Evolutionary conservation across 2,797 vertebrate genomes (phyloP).

Genomic region (Gymnocypris eckloni): DNA sequence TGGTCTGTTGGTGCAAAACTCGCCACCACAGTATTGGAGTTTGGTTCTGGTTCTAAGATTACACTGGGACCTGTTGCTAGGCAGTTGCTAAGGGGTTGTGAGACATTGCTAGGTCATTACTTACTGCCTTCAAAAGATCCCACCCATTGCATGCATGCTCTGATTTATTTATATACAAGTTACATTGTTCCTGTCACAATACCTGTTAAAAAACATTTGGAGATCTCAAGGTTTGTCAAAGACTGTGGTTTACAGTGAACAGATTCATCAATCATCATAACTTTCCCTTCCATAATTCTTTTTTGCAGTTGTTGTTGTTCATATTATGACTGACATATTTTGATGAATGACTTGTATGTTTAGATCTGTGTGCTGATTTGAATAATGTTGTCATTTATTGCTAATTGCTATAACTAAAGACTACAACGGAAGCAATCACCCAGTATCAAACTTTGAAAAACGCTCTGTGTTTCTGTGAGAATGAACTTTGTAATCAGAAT

Average conservation of each 20-base stretch:
- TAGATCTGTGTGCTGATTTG: neutral
- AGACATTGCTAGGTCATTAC: neutral
- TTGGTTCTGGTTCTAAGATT: neutral
- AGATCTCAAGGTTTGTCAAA: neutral
- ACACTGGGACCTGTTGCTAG: neutral
- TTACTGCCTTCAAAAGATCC: neutral
- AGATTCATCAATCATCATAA: neutral
- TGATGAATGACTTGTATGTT: slow-evolving; percentile 27
- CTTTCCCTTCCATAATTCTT: neutral
- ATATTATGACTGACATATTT: neutral
- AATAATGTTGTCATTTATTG: slow-evolving; percentile 1
- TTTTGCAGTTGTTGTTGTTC: neutral
- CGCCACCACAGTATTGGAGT: neutral
- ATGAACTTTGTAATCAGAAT: neutral
- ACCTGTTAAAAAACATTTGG: neutral
- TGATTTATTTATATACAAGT: too few species aligned
- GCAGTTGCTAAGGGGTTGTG: neutral
- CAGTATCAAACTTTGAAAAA: neutral
- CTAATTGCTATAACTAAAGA: slow-evolving; percentile 30
- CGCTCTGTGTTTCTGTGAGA: neutral
- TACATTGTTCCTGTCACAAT: neutral
- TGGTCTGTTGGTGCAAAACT: neutral
- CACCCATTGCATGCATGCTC: neutral
- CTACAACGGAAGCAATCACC: neutral
- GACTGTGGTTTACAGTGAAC: neutral